Percentiles rank a stretch among this genome's conserved stretches.
phyloP scores from a whole-genome alignment of 2,888 invertebrate genomes.

The Alloplasta piceator region DNA sequence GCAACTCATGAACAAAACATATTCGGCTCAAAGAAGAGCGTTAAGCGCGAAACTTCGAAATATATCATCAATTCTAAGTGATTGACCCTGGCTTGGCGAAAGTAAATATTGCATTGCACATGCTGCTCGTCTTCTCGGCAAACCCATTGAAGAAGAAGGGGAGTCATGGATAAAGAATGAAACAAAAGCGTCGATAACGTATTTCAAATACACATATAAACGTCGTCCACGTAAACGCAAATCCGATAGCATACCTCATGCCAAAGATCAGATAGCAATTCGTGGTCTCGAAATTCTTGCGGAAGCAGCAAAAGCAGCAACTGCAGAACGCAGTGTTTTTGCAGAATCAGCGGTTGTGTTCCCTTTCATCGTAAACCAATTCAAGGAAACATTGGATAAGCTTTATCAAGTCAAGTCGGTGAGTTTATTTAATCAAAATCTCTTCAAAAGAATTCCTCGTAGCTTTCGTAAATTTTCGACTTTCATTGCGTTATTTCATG shows the following conservation, averaged over 20 bases:
- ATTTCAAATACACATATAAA: conserved; percentile 11
- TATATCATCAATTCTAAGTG: not conserved
- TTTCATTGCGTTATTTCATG: no score
- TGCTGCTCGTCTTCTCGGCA: conserved; percentile 11
- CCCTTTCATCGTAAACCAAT: conserved; percentile 19
- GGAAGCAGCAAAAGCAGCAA: conserved; percentile 14
- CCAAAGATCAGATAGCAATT: not conserved
- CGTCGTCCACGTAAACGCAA: conserved; percentile 10
- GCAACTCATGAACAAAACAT: not conserved
- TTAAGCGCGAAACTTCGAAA: not conserved
- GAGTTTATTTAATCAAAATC: not conserved
- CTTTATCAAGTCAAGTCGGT: conserved; percentile 1
- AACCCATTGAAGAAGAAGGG: conserved; percentile 3
- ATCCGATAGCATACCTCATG: not conserved
- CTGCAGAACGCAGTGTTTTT: conserved; percentile 15
- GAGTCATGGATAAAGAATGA: conserved; percentile 2
- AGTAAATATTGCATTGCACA: conserved; percentile 2
- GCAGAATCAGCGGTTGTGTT: not conserved
- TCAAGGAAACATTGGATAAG: conserved; percentile 1
- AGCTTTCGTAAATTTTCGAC: not conserved
- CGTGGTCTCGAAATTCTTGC: conserved; percentile 21
- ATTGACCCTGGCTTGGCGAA: conserved; percentile 21
- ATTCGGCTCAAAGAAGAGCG: not conserved
- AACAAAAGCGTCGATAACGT: not conserved
- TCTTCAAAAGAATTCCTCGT: no score